Evolutionary conservation across 2,113 vertebrate genomes (phyloP).

Genomic region (Craseonycteris thonglongyai): DNA sequence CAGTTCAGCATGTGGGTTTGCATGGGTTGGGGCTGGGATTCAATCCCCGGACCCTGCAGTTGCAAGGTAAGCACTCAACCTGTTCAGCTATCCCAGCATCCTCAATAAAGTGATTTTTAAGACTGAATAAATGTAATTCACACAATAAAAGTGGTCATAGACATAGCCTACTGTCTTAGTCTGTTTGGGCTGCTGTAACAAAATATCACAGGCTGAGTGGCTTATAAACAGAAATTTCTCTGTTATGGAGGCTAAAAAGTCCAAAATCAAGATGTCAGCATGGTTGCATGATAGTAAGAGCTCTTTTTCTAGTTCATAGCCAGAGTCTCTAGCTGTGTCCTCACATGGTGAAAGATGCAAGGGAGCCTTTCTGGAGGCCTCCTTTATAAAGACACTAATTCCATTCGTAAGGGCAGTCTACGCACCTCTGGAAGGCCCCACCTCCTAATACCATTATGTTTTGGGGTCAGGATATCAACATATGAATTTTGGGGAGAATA

Average conservation of each 20-base stretch:
- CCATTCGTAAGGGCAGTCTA: background rate
- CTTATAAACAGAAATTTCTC: background rate
- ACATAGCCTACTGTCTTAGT: background rate
- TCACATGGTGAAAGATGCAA: background rate
- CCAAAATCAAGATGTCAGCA: background rate
- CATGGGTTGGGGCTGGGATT: too few relatives aligned
- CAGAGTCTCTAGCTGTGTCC: background rate
- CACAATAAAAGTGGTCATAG: background rate
- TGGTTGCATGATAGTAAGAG: background rate
- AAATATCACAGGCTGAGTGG: background rate
- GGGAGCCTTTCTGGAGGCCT: background rate
- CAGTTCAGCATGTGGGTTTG: too few relatives aligned
- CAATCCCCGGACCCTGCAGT: too few relatives aligned
- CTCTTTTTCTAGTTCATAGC: background rate
- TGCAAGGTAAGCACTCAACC: too few relatives aligned
- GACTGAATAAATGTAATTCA: background rate
- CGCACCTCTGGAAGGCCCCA: background rate
- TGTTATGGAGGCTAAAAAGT: background rate
- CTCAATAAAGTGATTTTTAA: background rate
- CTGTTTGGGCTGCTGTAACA: background rate
- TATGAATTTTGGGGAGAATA: background rate
- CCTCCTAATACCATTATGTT: background rate
- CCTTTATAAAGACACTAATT: background rate
- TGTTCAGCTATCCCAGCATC: too few relatives aligned
- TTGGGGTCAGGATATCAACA: background rate